Base-by-base conservation (phyloP, 2,113 vertebrate species). In the Herpetotheres cachinnans region DNA sequence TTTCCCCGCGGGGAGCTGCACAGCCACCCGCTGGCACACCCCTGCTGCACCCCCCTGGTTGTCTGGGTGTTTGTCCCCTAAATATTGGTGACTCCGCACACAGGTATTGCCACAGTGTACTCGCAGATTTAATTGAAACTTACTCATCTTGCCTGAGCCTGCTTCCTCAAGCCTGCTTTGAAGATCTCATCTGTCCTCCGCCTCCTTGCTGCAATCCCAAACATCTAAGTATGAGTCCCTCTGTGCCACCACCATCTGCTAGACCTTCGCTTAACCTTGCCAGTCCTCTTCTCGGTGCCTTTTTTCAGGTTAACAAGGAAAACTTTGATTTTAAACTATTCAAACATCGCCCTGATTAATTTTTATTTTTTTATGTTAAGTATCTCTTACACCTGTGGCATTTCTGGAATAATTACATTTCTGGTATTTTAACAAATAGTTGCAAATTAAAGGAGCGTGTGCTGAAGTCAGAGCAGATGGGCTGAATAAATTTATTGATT, bases 391-490 rank as follows among this genome's bases (percentile, higher is more conserved):
- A 95, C 93, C 89, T 89, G 95, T 86, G 91, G 93, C 65, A 8
- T 78, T 89, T 77, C 24, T 62, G n/a, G 61, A 78, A 82, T 73
- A 91, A 93, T 88, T 59, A 30, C 70, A 56, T 79, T 94, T 82
- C 74, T 92, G 86, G 38, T 74, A 3, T 69, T 92, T 86, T 84
- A 78, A 84, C 93, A 82, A 94, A 84, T 8, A 86, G 83, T 14
- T 74, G 83, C 69, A 74, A 89, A 93, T 81, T 74, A 50, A 86
- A 71, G 76, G 30, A 81, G 76, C 1, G 0, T 8, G 6, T 17
- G 46, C 67, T 78, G 77, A 42, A 95, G 80, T 47, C 42, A 17
- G 89, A 96, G 83, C 93, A 97, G 94, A 94, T 89, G 86, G 94
- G 84, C 84, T 95, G 89, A 91, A 94, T 86, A 55, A 50, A 95